phyloP scores from a whole-genome alignment of 2,797 vertebrate genomes.

The Tadarida brasiliensis region DNA sequence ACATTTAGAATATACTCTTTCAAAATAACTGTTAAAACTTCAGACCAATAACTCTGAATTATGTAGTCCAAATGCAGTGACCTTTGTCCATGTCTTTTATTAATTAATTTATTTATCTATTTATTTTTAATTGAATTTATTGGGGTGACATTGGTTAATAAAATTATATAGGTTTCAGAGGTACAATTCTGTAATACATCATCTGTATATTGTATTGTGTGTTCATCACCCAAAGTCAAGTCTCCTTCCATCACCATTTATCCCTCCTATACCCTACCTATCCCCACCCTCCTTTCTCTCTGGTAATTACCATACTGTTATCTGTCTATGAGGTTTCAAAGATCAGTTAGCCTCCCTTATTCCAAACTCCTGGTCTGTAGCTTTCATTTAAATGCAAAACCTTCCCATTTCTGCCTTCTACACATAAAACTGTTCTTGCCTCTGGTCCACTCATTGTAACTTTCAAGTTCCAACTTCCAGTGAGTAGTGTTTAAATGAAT shows the following conservation, averaged over 20 bases:
- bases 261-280: too few relatives aligned
- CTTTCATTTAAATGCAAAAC: constrained; percentile 40
- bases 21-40: constrained; percentile 35
- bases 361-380: neutral
- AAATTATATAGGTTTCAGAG: too few relatives aligned
- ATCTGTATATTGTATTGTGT: too few relatives aligned
- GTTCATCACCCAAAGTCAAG: too few relatives aligned
- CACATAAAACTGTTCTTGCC: neutral
- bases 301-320: too few relatives aligned
- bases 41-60: neutral
- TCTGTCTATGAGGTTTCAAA: neutral
- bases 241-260: too few relatives aligned
- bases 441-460: neutral
- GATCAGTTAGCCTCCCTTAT: neutral
- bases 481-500: constrained; percentile 49
- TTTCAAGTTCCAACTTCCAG: neutral
- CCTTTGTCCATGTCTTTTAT: neutral
- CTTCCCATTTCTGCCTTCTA: neutral
- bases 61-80: neutral
- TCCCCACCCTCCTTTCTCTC: too few relatives aligned
- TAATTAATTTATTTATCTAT: too few relatives aligned
- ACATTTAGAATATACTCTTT: neutral
- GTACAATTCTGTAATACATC: too few relatives aligned
- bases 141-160: too few relatives aligned
- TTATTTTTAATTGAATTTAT: too few relatives aligned